Percentiles rank a stretch among this genome's conserved stretches.
These are phyloP conservation scores for Bettongia penicillata DNA, from an alignment of 2,113 vertebrate genomes.

Conservation along the genomic window DNA sequence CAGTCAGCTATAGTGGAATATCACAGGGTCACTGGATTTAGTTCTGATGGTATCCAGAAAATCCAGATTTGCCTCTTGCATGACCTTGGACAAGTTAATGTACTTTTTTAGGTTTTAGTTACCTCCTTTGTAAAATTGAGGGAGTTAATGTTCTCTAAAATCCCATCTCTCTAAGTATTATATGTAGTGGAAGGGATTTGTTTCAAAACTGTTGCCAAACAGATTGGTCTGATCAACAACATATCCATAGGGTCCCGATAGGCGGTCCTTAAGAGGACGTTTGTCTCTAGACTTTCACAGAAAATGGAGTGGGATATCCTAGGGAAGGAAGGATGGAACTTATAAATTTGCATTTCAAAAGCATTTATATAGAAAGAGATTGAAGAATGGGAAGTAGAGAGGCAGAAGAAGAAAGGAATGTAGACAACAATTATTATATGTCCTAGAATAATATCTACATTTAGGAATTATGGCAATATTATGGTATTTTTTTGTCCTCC, in stretches of 20 bases:
- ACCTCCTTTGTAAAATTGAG: background rate
- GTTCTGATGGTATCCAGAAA: background rate
- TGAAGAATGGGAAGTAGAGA: background rate
- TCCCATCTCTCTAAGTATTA: background rate
- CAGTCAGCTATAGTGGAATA: background rate
- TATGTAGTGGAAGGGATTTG: background rate
- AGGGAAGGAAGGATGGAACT: conserved; percentile 28
- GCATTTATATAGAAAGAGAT: background rate
- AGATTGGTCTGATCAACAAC: background rate
- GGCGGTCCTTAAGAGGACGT: conserved; percentile 18
- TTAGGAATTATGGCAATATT: background rate
- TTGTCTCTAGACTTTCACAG: conserved; percentile 52
- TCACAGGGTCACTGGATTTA: background rate
- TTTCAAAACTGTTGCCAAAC: background rate
- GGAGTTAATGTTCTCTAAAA: background rate
- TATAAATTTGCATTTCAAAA: conserved; percentile 20
- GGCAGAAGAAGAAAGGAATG: background rate
- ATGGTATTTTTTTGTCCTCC: background rate
- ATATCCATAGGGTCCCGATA: background rate
- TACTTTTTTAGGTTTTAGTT: background rate
- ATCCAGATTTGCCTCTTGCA: background rate
- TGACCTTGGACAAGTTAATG: background rate
- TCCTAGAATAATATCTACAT: background rate
- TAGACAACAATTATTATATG: background rate
- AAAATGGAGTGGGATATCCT: conserved; percentile 39